These are phyloP conservation scores for Axea sp. DNA, from an alignment of 2,888 invertebrate species.

Conservation along the genomic window DNA sequence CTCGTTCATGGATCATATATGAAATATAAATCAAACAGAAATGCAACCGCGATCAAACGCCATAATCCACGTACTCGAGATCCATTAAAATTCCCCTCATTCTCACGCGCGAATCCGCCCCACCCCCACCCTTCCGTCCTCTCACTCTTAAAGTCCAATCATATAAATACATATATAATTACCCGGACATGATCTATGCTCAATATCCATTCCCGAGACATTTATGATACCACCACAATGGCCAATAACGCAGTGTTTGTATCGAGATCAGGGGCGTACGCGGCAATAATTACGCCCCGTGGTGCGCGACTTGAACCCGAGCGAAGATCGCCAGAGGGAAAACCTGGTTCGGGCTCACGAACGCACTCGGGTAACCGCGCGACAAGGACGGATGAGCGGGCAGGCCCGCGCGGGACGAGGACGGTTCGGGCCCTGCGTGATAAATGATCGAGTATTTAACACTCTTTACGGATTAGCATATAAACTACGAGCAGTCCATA, in stretches of 20 bases:
- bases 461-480: slow-evolving; percentile 80
- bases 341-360: slow-evolving; percentile 30
- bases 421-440: slow-evolving; percentile 76
- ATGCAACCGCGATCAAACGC: too few relatives aligned
- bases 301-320: slow-evolving; percentile 33
- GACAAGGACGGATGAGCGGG: slow-evolving; percentile 28
- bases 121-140: too few relatives aligned
- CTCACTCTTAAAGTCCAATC: slow-evolving; percentile 24
- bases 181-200: slow-evolving; percentile 51
- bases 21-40: too few relatives aligned
- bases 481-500: slow-evolving; percentile 79
- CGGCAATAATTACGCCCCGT: slow-evolving; percentile 60
- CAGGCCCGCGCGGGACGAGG: slow-evolving; percentile 55
- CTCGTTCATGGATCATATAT: too few relatives aligned
- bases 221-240: slow-evolving; percentile 47
- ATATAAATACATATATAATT: slow-evolving; percentile 56
- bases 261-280: slow-evolving; percentile 58
- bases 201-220: slow-evolving; percentile 51
- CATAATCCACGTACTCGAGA: too few relatives aligned
- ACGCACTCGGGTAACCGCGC: slow-evolving; percentile 51
- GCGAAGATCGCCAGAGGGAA: slow-evolving; percentile 55
- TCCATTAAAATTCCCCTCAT: slow-evolving; percentile 20
- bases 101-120: slow-evolving; percentile 22
- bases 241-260: slow-evolving; percentile 43
- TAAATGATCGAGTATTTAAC: slow-evolving; percentile 80